phyloP scores from a whole-genome alignment of 2,113 vertebrate species.

The Aspiorhynchus laticeps region DNA sequence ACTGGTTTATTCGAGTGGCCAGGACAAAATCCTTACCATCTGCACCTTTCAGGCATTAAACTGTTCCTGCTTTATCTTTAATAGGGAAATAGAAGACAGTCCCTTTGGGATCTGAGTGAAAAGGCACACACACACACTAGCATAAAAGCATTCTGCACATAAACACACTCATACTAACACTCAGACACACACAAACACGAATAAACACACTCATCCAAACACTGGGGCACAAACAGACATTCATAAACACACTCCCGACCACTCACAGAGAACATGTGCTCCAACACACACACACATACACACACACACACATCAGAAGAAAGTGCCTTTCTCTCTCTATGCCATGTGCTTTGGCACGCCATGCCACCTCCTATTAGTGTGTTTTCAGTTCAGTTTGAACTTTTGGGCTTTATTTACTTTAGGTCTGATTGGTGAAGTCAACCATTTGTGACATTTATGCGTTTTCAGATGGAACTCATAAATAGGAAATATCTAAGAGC shows the following conservation, averaged over 20 bases:
- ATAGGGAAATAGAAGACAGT: conserved; percentile 57
- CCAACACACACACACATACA: conserved; percentile 47
- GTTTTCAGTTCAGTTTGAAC: conserved; percentile 49
- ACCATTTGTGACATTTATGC: conserved; percentile 45
- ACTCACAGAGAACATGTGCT: conserved; percentile 38
- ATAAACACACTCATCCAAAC: conserved; percentile 55
- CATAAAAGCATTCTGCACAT: conserved; percentile 53
- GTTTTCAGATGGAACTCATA: conserved; percentile 53
- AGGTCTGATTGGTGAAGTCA: conserved; percentile 12
- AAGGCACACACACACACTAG: conserved; percentile 48
- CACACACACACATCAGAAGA: conserved; percentile 40
- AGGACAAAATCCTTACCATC: conserved; percentile 45
- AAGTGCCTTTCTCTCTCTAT: conserved; percentile 31
- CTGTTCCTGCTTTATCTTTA: conserved; percentile 55
- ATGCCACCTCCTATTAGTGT: conserved; percentile 51
- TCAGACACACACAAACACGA: conserved; percentile 47
- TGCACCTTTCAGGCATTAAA: conserved; percentile 48
- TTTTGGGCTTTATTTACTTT: conserved; percentile 50
- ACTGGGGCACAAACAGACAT: conserved; percentile 46
- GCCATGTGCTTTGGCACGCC: conserved; percentile 53
- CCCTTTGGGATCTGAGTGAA: conserved; percentile 44
- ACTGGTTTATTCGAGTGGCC: conserved; percentile 37
- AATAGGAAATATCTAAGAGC: conserved; percentile 54
- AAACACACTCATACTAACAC: conserved; percentile 52
- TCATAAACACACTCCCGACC: conserved; percentile 44